Conservation (phyloP, 1,140 invertebrate genomes). For the Episyrphus balteatus region DNA sequence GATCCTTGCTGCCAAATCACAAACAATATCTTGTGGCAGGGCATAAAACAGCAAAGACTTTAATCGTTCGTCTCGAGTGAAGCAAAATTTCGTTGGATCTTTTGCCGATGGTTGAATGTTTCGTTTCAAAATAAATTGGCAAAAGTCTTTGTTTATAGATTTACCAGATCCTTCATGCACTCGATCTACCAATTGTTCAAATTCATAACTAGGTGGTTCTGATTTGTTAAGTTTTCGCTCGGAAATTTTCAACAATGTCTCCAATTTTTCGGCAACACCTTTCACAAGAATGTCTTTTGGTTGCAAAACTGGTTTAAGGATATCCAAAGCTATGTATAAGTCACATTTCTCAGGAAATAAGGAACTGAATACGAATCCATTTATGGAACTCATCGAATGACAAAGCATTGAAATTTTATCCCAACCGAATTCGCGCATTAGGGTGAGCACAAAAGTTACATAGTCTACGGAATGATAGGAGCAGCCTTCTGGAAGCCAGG, state of each 20-base stretch:
- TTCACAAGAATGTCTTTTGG: slow-evolving; percentile 15
- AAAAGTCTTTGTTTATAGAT: slow-evolving; percentile 42
- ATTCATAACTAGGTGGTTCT: slow-evolving; percentile 47
- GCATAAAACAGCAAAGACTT: slow-evolving; percentile 40
- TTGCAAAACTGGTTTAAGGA: slow-evolving; percentile 42
- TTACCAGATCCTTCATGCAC: slow-evolving; percentile 40
- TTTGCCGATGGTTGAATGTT: slow-evolving; percentile 41
- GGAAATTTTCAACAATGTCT: slow-evolving; percentile 39
- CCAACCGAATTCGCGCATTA: slow-evolving; percentile 57
- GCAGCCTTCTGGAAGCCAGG: slow-evolving; percentile 48
- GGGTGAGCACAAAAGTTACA: slow-evolving; percentile 41
- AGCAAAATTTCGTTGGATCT: slow-evolving; percentile 48
- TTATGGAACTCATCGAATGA: slow-evolving; percentile 56
- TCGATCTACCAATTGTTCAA: slow-evolving; percentile 45
- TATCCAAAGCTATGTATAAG: slow-evolving; percentile 50
- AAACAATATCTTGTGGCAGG: slow-evolving; percentile 39
- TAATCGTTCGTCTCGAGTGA: slow-evolving; percentile 47
- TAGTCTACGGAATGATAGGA: slow-evolving; percentile 48
- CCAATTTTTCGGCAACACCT: slow-evolving; percentile 29
- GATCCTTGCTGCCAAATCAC: slow-evolving; percentile 41
- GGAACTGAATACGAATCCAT: slow-evolving; percentile 44
- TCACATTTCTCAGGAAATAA: slow-evolving; percentile 49
- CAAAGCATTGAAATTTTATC: slow-evolving; percentile 51
- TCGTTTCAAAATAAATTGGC: slow-evolving; percentile 45
- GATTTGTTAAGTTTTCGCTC: slow-evolving; percentile 27